Evolutionary conservation across 2,888 invertebrate genomes (phyloP).

Genomic region (Pecten maximus): DNA sequence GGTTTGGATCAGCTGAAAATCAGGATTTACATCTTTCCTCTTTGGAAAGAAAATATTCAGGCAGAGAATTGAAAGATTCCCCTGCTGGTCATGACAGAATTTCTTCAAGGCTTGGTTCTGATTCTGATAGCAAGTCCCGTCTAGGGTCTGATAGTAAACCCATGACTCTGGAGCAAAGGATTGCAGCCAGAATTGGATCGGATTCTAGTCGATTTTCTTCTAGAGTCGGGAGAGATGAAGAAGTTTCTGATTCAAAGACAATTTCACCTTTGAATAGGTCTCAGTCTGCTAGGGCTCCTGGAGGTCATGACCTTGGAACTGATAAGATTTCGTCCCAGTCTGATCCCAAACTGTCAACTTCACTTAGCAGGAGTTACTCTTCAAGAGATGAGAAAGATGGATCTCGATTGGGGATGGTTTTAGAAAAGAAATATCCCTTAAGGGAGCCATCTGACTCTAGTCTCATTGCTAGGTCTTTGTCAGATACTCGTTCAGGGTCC

Average conservation of each 20-base stretch:
- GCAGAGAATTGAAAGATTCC: background rate
- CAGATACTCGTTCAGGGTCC: background rate
- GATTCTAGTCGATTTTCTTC: background rate
- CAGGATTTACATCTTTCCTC: background rate
- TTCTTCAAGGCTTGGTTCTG: background rate
- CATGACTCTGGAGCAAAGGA: background rate
- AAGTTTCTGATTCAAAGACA: background rate
- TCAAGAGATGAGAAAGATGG: conserved; percentile 10
- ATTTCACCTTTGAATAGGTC: background rate
- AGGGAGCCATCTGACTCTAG: background rate
- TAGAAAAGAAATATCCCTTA: background rate
- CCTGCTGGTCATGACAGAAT: background rate
- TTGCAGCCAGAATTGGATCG: background rate
- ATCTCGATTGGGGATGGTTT: background rate
- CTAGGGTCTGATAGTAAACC: background rate
- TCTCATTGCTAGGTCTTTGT: background rate
- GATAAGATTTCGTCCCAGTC: background rate
- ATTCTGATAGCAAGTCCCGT: background rate
- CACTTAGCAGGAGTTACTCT: background rate
- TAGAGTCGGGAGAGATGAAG: background rate
- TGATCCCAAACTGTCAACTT: background rate
- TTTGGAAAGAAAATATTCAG: background rate
- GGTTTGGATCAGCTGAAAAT: background rate
- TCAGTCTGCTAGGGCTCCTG: background rate
- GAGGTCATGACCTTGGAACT: background rate